Base-by-base conservation (phyloP, 37 sponge, comb jelly and placozoan genomes). In the Hexactinellida sp. region DNA sequence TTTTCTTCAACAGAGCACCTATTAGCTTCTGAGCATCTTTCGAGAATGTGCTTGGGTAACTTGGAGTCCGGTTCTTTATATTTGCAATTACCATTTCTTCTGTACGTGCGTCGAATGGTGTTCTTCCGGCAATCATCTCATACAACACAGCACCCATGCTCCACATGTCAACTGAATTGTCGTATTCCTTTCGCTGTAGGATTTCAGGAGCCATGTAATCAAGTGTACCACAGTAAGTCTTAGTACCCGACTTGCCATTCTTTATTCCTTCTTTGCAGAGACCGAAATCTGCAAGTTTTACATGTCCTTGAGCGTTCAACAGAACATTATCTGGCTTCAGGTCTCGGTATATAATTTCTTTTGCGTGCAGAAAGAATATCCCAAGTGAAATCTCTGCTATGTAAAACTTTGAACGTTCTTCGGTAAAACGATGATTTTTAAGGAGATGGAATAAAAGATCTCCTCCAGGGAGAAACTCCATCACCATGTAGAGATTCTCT, bases 401-500 rank as follows among this genome's bases (percentile, higher is more conserved):
- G 76, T 63, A 63, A 23, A 63, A 63, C 13, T 63, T 63, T 7
- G 76, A 63, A 25, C 76, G 76, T 25, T 63, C 76, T 3, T 63
- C 76, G 5, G 21, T 63, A n/a, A 63, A 63, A 23, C 76, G 25
- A 32, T 3, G 1, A n/a, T 63, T 63, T 63, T 63, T 63, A 10
- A 63, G 76, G 1, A 63, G 30, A 63, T 63, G 76, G 76, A 63
- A 63, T n/a, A 63, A 28, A 7, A 63, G 34, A 63, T 63, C 76
- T 25, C 76, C 76, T n/a, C 76, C 76, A 23, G 76, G 30, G 25
- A 63, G 76, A 28, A 63, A 63, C 76, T 63, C 76, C 76, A 63
- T 63, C 76, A 63, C 76, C 76, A 63, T 63, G 30, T 63, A 63
- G 76, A 63, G 76, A 28, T 63, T 63, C 25, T 63, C 76, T 63